A percentile compares a stretch with the other conserved stretches of the same genome.
These are phyloP conservation scores for Botia almorhae DNA, from an alignment of 2,797 vertebrate genomes.

Conservation along the genomic window DNA sequence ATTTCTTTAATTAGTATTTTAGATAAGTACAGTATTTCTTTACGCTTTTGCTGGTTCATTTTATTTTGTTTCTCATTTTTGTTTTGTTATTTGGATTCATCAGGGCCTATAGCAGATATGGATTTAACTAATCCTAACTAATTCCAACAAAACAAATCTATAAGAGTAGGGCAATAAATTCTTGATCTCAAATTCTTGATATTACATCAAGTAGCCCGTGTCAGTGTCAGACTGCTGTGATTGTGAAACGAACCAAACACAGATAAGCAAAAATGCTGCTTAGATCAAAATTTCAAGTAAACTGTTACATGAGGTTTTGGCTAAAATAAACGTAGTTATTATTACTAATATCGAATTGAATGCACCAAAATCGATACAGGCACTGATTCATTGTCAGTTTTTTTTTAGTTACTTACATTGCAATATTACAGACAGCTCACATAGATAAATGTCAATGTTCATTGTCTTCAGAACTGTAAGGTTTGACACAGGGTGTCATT, in stretches of 20 bases:
- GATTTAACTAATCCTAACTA: conserved; percentile 4
- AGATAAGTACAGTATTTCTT: neutral
- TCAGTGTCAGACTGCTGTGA: neutral
- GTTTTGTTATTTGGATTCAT: neutral
- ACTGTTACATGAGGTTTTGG: neutral
- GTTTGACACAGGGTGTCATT: conserved; percentile 15
- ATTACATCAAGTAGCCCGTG: neutral
- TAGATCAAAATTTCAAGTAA: neutral
- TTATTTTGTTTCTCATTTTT: neutral
- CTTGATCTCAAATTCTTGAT: neutral
- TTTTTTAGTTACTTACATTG: conserved; percentile 18
- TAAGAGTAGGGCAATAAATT: neutral
- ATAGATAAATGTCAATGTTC: conserved; percentile 29
- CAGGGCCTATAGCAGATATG: neutral
- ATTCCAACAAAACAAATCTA: neutral
- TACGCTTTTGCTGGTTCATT: neutral
- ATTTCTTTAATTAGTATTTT: conserved; percentile 21
- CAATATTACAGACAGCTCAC: neutral
- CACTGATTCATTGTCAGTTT: neutral
- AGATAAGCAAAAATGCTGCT: neutral
- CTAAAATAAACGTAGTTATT: neutral
- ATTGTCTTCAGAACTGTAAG: neutral
- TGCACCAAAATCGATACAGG: neutral
- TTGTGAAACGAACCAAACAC: too few species aligned
- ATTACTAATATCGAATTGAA: neutral